Evolutionary conservation across 1,140 invertebrate genomes (phyloP).

Genomic region (Listronotus oregonensis): DNA sequence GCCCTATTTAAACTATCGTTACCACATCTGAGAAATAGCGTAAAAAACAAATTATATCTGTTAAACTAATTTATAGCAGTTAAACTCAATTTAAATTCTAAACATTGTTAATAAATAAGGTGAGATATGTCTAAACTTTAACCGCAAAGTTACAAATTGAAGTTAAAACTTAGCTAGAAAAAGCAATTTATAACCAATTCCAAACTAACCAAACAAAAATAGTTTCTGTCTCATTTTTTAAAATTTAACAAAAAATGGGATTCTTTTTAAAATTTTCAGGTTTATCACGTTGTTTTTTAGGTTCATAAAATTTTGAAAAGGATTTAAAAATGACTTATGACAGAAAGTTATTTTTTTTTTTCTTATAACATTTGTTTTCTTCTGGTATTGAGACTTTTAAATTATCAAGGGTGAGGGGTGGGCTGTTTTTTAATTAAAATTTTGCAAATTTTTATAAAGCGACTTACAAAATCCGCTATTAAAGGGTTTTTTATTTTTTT

Average conservation of each 20-base stretch:
- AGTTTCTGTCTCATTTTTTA: background rate
- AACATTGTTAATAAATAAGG: no score
- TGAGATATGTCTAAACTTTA: no score
- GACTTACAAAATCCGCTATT: no score
- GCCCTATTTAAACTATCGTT: no score
- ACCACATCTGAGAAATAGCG: no score
- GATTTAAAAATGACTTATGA: conserved; percentile 15
- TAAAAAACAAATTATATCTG: no score
- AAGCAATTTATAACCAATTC: background rate
- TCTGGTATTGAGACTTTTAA: conserved; percentile 17
- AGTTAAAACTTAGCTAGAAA: no score
- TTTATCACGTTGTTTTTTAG: conserved; percentile 14
- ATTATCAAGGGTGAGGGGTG: conserved; percentile 9
- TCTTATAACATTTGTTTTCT: conserved; percentile 20
- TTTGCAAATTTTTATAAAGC: no score
- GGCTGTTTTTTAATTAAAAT: conserved; percentile 7
- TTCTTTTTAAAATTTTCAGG: background rate
- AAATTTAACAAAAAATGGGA: background rate
- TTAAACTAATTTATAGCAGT: no score
- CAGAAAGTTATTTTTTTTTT: conserved; percentile 20
- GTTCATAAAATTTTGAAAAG: conserved; percentile 4
- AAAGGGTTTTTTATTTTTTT: no score
- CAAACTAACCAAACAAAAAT: conserved; percentile 2
- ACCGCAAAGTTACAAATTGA: no score
- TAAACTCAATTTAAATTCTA: no score